Evolutionary conservation across 2,888 invertebrate genomes (phyloP).

Genomic region (Trachelus troglodyta): DNA sequence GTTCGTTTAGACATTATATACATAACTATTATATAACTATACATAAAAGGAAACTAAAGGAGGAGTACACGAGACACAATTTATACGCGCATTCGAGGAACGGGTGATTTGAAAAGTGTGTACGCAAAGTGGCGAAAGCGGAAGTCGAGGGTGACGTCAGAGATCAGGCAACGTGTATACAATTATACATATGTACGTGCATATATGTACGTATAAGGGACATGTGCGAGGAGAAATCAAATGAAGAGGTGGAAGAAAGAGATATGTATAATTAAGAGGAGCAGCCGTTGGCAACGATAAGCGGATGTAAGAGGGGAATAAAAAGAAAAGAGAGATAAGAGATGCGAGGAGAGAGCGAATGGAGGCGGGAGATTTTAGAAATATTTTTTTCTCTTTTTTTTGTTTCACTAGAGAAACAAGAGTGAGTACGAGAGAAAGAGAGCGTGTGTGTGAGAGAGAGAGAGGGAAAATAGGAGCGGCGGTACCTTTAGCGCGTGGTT

Average conservation of each 20-base stretch:
- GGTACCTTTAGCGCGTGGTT: background rate
- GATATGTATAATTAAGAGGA: conserved; percentile 11
- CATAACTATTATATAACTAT: conserved; percentile 48
- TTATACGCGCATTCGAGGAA: conserved; percentile 3
- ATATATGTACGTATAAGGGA: conserved; percentile 9
- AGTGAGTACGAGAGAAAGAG: background rate
- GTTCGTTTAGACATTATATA: conserved; percentile 62
- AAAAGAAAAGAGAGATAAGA: background rate
- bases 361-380: background rate
- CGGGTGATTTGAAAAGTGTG: background rate
- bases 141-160: background rate
- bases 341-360: background rate
- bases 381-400: background rate
- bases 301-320: background rate
- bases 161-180: background rate
- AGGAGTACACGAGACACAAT: conserved; percentile 6
- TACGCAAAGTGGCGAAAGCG: background rate
- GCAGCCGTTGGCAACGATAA: conserved; percentile 3
- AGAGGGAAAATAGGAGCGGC: background rate
- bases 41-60: conserved; percentile 12
- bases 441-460: background rate
- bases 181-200: conserved; percentile 8
- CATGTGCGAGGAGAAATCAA: background rate
- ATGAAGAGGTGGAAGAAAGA: background rate
- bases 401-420: background rate